Base-by-base conservation (phyloP, 2,888 invertebrate species). In the Oscheius myriophilus region DNA sequence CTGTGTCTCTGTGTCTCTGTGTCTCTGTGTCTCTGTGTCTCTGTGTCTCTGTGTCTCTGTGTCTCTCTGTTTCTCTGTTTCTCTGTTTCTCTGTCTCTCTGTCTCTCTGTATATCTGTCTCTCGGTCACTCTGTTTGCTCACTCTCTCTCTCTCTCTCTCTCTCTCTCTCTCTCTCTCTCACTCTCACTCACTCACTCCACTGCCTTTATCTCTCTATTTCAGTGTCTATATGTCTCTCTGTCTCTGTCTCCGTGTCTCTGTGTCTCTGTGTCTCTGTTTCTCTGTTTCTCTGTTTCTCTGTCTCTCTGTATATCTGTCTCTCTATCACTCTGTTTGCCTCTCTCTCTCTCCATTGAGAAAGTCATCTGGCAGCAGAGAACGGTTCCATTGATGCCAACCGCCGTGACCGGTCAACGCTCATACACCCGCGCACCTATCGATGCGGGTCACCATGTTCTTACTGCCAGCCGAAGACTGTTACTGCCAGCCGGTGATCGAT, bases 21-120 rank as follows among this genome's bases (percentile, higher is more conserved):
- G 1, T 39, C 49, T n/a, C 49, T 21, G n/a, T n/a, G 16, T 25
- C 39, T 14, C 21, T 54, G 1, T 54, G 26, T 16, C 18, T 18
- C 23, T 54, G 26, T 25, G 1, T 39, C 33, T 33, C 33, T 33
- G 4, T 33, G 4, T 33, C 33, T 14, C n/a, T 26, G 16, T 26
- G 41, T 43, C 43, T 43, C 21, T 7, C 43, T 25, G 6, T 41
- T 18, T 25, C 21, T 14, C 25, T 33, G 26, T 33, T 11, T 18
- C 12, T 54, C 54, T 33, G n/a, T 54, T n/a, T 33, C 33, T 21
- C 54, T n/a, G n/a, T 54, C 54, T n/a, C 53, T 25, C 25, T 53
- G 4, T 25, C 53, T 25, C 53, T 18, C 33, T 11, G 16, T 39
- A n/a, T 39, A 7, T 53, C 25, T 16, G 4, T 25, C 25, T 23